These are phyloP conservation scores for Glaucidium brasilianum DNA, from an alignment of 2,113 vertebrate genomes.

Conservation along the genomic window DNA sequence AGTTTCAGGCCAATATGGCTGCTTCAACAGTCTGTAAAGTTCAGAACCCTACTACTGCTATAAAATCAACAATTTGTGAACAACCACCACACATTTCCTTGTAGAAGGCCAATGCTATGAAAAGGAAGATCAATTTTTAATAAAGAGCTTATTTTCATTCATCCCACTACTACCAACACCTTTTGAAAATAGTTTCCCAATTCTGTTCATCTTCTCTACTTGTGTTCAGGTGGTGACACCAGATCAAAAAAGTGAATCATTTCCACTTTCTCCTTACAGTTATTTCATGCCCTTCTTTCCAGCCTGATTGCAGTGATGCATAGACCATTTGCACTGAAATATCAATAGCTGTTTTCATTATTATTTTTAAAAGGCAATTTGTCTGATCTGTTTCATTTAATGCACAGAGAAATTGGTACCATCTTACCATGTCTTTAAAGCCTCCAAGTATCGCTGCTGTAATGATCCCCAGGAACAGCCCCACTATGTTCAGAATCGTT, in stretches of 20 bases:
- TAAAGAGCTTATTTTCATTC: neutral
- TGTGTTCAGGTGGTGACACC: neutral
- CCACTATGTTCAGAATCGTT: constrained; percentile 94
- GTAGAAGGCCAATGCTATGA: neutral
- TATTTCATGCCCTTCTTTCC: neutral
- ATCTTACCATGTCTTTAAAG: constrained; percentile 95
- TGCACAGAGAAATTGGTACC: neutral
- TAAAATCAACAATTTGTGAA: neutral
- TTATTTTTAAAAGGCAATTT: neutral
- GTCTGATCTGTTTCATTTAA: neutral
- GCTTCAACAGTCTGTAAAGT: neutral
- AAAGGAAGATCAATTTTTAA: neutral
- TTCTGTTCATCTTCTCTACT: neutral
- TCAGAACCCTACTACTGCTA: neutral
- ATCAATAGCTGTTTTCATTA: neutral
- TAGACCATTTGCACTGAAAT: neutral
- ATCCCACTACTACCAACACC: neutral
- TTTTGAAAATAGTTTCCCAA: neutral
- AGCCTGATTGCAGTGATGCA: neutral
- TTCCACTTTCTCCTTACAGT: neutral
- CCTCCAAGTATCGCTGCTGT: constrained; percentile 95
- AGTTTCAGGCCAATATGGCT: neutral
- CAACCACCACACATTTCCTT: neutral
- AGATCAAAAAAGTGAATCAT: neutral
- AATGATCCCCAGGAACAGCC: constrained; percentile 94